Evolutionary conservation across 2,797 vertebrate genomes (phyloP).

Genomic region (Takifugu rubripes): DNA sequence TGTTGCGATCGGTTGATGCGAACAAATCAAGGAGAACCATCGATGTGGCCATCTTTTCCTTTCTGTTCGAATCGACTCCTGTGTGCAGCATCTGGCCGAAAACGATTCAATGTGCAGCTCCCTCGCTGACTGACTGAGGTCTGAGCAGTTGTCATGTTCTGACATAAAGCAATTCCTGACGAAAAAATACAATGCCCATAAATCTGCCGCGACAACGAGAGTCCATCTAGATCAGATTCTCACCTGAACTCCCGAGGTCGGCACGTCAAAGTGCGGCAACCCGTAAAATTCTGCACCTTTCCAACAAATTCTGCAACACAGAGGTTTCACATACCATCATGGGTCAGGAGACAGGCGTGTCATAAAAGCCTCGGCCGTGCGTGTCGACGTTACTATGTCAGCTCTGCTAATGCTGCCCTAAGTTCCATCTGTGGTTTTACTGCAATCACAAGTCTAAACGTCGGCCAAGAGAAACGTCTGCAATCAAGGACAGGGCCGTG

Average conservation of each 20-base stretch:
- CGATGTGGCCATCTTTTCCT: constrained; percentile 51
- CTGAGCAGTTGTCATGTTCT: constrained; percentile 11
- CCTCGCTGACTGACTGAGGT: constrained; percentile 18
- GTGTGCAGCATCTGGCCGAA: constrained; percentile 45
- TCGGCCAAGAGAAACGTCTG: constrained; percentile 32
- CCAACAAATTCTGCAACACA: too few relatives aligned
- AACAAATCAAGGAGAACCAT: constrained; percentile 59
- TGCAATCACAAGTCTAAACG: constrained; percentile 20
- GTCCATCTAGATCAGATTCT: not conserved
- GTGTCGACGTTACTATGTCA: too few relatives aligned
- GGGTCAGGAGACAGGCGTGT: too few relatives aligned
- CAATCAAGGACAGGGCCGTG: constrained; percentile 6
- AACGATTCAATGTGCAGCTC: constrained; percentile 35
- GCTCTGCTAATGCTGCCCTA: constrained; percentile 14
- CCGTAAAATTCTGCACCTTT: too few relatives aligned
- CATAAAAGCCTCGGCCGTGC: not conserved
- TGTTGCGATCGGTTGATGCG: constrained; percentile 49
- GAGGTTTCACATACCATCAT: too few relatives aligned
- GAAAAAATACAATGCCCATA: constrained; percentile 7
- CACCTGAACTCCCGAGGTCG: constrained; percentile 1
- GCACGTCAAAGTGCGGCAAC: constrained; percentile 7
- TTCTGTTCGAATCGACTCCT: constrained; percentile 32
- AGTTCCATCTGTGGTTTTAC: constrained; percentile 42
- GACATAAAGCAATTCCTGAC: constrained; percentile 7
- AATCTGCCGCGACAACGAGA: constrained; percentile 6